Base-by-base conservation (phyloP, 2,888 invertebrate species). In the Stenichneumon culpator region DNA sequence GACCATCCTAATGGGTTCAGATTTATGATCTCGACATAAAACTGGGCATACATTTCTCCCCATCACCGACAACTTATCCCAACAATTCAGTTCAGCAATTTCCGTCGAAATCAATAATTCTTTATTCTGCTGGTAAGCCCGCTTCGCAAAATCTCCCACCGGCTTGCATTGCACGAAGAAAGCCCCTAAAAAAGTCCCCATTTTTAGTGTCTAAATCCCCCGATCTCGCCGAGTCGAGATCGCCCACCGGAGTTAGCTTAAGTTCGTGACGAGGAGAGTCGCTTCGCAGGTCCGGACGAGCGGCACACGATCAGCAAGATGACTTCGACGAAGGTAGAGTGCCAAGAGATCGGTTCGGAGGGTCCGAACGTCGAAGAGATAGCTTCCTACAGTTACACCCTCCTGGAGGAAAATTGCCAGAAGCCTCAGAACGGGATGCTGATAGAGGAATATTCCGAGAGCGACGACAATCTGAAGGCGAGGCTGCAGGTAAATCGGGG, bases 221-320 rank as follows among this genome's bases (percentile, higher is more conserved):
- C 9, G 75, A 60, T n/a, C 63, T 65, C 25, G 65, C 32, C 39
- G 50, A 70, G 73, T 25, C 50, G 16, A 25, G 11, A 36, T 54
- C 36, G 22, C 22, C 22, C 22, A 36, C 39, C n/a, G 32, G 1
- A 28, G 11, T 19, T 25, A 60, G 72, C 54, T 16, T 39, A 84
- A 79, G 84, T 83, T 83, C 50, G 89, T 89, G 89, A 89, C 86
- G 89, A 86, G 86, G 87, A 90, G 90, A 90, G 78, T 84, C 89
- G 89, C 86, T 94, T 92, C 93, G 82, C 93, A 96, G 96, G 96
- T 96, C 96, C 96, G 89, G 96, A 96, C 88, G 96, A 96, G 95
- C 95, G 95, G 90, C 96, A 95, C 94, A 95, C 95, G 88, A 95
- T 96, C 93, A 96, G 96, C 95, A 96, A 95, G 95, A 95, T 96